Percentiles rank a stretch among this genome's conserved stretches.
phyloP scores from a whole-genome alignment of 2,113 vertebrate species.

The Gambusia affinis region DNA sequence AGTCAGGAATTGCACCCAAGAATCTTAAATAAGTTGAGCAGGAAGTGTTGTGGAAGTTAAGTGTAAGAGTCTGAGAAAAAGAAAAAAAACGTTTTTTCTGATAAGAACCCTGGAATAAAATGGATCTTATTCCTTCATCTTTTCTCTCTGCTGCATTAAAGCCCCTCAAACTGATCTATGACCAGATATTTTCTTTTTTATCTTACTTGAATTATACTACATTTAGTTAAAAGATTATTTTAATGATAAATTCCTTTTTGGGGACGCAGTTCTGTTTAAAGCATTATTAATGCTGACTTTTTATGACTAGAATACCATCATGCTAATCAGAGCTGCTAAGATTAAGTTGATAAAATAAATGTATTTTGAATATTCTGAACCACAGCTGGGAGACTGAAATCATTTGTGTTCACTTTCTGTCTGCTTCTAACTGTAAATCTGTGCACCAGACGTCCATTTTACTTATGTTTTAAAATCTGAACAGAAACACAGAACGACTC shows the following conservation, averaged over 20 bases:
- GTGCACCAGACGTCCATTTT: neutral
- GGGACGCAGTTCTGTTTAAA: neutral
- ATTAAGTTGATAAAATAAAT: neutral
- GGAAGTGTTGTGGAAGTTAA: neutral
- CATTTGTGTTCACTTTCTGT: neutral
- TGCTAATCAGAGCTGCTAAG: neutral
- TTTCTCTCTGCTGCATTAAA: neutral
- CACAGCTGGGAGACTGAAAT: neutral
- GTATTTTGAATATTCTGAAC: neutral
- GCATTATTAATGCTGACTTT: neutral
- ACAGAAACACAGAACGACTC: neutral
- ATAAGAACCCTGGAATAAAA: no score
- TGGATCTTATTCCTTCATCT: neutral
- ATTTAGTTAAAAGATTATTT: neutral
- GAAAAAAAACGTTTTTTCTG: neutral
- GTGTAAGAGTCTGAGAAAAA: neutral
- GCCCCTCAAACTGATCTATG: neutral
- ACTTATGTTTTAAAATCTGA: neutral
- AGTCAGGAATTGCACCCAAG: neutral
- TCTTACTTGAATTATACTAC: neutral
- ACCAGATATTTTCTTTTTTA: neutral
- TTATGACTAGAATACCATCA: neutral
- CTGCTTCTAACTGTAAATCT: neutral
- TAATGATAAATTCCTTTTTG: neutral
- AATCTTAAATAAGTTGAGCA: neutral